phyloP scores from a whole-genome alignment of 2,888 invertebrate genomes.

The Glyphotaelius pellucidus region DNA sequence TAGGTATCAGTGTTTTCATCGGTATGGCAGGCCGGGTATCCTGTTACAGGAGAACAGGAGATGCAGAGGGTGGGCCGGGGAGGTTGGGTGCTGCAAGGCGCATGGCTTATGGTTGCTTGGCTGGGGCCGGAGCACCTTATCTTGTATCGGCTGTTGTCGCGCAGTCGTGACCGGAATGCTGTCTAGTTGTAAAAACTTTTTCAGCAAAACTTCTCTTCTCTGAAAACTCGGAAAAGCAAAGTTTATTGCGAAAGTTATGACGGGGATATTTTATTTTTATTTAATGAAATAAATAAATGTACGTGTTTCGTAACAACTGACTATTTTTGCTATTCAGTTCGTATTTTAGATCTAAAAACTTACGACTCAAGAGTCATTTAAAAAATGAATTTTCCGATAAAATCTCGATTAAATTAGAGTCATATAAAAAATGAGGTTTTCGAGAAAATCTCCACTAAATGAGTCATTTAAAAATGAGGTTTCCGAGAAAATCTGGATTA shows the following conservation, averaged over 20 bases:
- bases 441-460: no score
- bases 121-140: conserved; percentile 47
- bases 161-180: conserved; percentile 62
- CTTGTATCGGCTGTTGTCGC: conserved; percentile 57
- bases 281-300: not conserved
- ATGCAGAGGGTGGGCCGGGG: not conserved
- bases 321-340: no score
- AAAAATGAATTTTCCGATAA: no score
- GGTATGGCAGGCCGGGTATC: conserved; percentile 2
- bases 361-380: no score
- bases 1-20: conserved; percentile 19
- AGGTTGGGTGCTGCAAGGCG: not conserved
- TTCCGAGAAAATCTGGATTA: no score
- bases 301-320: not conserved
- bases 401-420: no score
- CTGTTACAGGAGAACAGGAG: conserved; percentile 8
- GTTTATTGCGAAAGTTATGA: not conserved
- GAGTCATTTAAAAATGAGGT: no score
- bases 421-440: no score
- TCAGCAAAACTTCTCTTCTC: not conserved
- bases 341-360: no score
- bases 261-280: not conserved
- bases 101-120: conserved; percentile 28
- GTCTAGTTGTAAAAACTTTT: conserved; percentile 26
- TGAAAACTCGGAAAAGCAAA: not conserved